A percentile compares a stretch with the other conserved stretches of the same genome.
These are phyloP conservation scores for Cynopterus sphinx DNA, from an alignment of 2,797 vertebrate genomes.

Conservation along the genomic window DNA sequence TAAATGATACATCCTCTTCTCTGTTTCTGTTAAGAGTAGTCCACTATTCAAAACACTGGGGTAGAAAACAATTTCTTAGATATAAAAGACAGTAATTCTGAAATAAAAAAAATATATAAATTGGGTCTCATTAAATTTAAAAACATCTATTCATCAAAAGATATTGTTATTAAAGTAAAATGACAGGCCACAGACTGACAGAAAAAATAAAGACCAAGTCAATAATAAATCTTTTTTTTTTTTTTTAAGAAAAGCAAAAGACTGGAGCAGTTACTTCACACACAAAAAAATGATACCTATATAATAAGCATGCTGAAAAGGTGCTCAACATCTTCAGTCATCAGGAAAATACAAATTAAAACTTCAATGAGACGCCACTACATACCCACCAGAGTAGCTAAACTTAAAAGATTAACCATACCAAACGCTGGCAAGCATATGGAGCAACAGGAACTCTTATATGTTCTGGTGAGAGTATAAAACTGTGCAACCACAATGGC, in stretches of 20 bases:
- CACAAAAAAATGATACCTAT: background rate
- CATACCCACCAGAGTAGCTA: background rate
- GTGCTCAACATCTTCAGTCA: background rate
- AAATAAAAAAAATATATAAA: background rate
- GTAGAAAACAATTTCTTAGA: background rate
- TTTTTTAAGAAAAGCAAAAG: background rate
- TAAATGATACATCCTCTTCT: background rate
- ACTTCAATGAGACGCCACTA: background rate
- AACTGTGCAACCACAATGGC: background rate
- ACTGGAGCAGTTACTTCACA: background rate
- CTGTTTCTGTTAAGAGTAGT: background rate
- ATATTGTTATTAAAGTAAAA: background rate
- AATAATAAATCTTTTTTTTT: background rate
- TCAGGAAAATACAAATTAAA: background rate
- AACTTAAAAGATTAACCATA: background rate
- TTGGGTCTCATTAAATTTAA: background rate
- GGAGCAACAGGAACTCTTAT: background rate
- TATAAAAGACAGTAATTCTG: background rate
- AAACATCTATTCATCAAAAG: background rate
- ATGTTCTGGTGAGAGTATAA: background rate
- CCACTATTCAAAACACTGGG: background rate
- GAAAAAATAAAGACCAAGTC: background rate
- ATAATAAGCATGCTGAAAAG: background rate
- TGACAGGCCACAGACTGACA: background rate
- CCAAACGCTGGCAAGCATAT: background rate